A percentile compares a stretch with the other conserved stretches of the same genome.
Evolutionary conservation across 2,113 vertebrate species (phyloP).

Genomic region (Noturus placidus): DNA sequence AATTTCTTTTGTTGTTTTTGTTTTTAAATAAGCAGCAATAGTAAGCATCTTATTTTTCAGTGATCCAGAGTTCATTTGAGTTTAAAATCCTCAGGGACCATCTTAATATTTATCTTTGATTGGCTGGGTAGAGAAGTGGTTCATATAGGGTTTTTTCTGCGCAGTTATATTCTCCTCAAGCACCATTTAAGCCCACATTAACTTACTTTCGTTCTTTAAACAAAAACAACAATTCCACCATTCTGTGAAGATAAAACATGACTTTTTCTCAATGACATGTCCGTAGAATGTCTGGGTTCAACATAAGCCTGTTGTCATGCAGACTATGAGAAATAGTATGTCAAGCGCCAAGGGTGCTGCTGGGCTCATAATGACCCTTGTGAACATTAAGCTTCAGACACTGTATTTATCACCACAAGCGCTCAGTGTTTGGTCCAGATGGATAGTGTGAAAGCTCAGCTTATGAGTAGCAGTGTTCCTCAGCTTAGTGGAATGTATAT

Average conservation of each 20-base stretch:
- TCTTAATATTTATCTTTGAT: background rate
- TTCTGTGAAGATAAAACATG: background rate
- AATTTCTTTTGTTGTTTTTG: background rate
- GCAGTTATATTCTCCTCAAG: background rate
- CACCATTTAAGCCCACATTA: background rate
- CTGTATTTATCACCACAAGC: constrained; percentile 37
- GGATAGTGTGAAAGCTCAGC: background rate
- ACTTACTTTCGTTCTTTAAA: background rate
- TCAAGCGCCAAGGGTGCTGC: background rate
- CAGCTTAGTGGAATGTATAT: background rate
- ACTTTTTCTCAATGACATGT: background rate
- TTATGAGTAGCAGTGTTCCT: background rate
- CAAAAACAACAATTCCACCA: background rate
- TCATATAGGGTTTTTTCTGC: background rate
- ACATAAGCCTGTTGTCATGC: background rate
- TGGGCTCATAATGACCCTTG: constrained; percentile 41
- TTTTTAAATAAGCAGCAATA: background rate
- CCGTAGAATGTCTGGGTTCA: background rate
- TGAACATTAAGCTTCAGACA: constrained; percentile 34
- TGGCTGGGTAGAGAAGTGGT: background rate
- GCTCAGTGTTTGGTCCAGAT: background rate
- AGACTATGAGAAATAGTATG: constrained; percentile 13
- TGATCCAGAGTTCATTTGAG: background rate
- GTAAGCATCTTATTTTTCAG: background rate
- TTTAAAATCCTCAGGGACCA: background rate